Percentiles rank a stretch among this genome's conserved stretches.
Conservation (phyloP, 2,113 vertebrate species). For the Tachycineta bicolor region DNA sequence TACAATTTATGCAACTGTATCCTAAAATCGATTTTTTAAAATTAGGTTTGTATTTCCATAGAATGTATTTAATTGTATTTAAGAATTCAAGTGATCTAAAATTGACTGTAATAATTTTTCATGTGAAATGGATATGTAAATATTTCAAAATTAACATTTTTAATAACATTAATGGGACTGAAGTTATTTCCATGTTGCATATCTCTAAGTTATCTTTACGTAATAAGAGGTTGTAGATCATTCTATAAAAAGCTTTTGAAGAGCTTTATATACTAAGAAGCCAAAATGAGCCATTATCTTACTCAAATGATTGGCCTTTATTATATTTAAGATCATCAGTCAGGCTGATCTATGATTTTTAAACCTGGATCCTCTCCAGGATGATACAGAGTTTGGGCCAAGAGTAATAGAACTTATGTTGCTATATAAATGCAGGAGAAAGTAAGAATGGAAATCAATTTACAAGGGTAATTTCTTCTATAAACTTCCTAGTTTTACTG, state of each 20-base stretch:
- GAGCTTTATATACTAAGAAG: not conserved
- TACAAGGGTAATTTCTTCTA: not conserved
- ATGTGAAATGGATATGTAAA: not conserved
- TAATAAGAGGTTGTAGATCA: not conserved
- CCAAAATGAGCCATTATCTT: not conserved
- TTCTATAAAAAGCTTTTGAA: not conserved
- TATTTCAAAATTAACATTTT: not conserved
- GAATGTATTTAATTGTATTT: not conserved
- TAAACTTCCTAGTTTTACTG: not conserved
- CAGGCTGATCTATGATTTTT: not conserved
- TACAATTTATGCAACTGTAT: not conserved
- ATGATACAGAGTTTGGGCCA: not conserved
- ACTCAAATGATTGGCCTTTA: not conserved
- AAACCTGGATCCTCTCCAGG: not conserved
- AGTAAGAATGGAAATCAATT: not conserved
- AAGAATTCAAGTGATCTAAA: not conserved
- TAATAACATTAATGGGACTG: not conserved
- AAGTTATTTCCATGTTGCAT: not conserved
- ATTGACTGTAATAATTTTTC: not conserved
- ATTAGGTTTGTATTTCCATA: not conserved
- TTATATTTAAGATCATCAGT: not conserved
- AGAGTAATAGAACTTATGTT: not conserved
- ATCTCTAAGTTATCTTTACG: not conserved
- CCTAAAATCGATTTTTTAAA: not conserved
- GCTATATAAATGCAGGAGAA: not conserved